Conservation (phyloP, 2,797 vertebrate species). For the Acrossocheilus wenchowensis region DNA sequence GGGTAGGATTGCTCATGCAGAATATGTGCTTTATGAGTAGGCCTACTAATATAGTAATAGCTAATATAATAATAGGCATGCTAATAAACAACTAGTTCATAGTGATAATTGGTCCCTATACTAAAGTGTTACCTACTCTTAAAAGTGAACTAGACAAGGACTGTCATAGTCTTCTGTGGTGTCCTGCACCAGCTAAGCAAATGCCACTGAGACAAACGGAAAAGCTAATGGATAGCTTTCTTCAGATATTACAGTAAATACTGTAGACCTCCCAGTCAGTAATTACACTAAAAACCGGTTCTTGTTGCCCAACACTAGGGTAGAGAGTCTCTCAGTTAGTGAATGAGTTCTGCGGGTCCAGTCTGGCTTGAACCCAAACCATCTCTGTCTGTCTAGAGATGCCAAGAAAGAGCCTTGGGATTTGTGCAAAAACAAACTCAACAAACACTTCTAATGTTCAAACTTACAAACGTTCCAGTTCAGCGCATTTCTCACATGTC, state of each 20-base stretch:
- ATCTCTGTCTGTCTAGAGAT: not conserved
- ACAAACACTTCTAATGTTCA: not conserved
- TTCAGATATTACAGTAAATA: not conserved
- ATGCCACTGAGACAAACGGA: not conserved
- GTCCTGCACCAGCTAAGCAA: not conserved
- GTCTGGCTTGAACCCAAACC: not conserved
- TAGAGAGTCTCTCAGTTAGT: not conserved
- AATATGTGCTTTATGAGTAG: not conserved
- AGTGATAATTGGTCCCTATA: not conserved
- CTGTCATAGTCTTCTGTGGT: not conserved
- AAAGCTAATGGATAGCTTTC: conserved; percentile 1
- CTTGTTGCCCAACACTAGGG: not conserved
- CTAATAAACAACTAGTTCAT: not conserved
- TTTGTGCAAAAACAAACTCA: not conserved
- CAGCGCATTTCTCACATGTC: conserved; percentile 16
- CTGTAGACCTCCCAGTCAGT: not conserved
- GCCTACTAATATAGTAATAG: not conserved
- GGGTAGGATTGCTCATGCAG: not conserved
- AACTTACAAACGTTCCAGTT: not conserved
- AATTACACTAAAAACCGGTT: conserved; percentile 17
- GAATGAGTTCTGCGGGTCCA: not conserved
- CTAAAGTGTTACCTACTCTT: not conserved
- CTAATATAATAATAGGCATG: not conserved
- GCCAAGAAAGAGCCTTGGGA: not conserved
- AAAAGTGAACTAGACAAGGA: not conserved